These are phyloP conservation scores for Drosophila siamana DNA, from an alignment of 2,888 invertebrate species.

Conservation along the genomic window DNA sequence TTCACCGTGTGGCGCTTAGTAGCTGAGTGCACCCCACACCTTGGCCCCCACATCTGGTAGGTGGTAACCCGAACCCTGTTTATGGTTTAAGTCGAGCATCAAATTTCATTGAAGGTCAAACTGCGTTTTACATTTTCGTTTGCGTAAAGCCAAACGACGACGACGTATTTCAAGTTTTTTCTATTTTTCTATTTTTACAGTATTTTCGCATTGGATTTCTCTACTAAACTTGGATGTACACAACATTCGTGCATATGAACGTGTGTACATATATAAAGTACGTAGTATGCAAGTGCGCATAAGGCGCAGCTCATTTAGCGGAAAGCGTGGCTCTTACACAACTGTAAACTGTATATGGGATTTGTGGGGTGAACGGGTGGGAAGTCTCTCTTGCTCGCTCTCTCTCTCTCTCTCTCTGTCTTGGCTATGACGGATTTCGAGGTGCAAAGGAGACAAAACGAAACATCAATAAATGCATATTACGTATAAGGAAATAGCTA, in stretches of 20 bases:
- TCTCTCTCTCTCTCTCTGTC: neutral
- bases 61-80: conserved; percentile 35
- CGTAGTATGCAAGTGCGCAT: conserved; percentile 66
- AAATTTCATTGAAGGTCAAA: conserved; percentile 74
- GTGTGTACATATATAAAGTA: conserved; percentile 6
- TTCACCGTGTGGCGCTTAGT: conserved; percentile 55
- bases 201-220: conserved; percentile 56
- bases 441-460: conserved; percentile 15
- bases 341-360: conserved; percentile 13
- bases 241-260: neutral
- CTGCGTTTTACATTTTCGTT: conserved; percentile 60
- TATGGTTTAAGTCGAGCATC: conserved; percentile 54
- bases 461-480: conserved; percentile 21
- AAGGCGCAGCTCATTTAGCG: conserved; percentile 71
- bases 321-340: conserved; percentile 69
- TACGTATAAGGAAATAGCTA: conserved; percentile 41
- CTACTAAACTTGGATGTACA: conserved; percentile 17
- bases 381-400: neutral
- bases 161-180: conserved; percentile 60
- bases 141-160: conserved; percentile 45
- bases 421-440: neutral
- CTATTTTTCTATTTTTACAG: conserved; percentile 24
- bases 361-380: neutral
- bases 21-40: conserved; percentile 1
- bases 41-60: neutral